Conservation (phyloP, 1,140 invertebrate genomes). For the Bombus confusus region DNA sequence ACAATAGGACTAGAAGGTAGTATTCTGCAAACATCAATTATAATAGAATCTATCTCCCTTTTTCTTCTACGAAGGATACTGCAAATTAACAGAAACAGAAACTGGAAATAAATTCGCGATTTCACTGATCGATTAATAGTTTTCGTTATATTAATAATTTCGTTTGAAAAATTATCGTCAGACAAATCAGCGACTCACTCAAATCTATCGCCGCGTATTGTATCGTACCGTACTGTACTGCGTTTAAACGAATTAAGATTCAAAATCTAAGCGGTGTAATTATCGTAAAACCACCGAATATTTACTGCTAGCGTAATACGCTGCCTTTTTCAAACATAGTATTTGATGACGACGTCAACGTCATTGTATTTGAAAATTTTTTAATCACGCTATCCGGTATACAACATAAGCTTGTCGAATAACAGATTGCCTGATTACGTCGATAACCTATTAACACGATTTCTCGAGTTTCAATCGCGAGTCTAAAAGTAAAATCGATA, state of each 20-base stretch:
- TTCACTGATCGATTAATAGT: background rate
- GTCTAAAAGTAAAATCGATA: constrained; percentile 10
- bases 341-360: background rate
- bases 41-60: background rate
- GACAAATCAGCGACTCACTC: background rate
- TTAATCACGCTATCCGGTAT: background rate
- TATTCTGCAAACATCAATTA: no score
- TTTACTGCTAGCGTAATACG: background rate
- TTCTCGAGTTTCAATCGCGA: background rate
- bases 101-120: background rate
- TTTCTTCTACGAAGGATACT: background rate
- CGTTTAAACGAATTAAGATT: no score
- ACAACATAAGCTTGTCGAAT: background rate
- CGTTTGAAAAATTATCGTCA: background rate
- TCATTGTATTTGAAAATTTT: background rate
- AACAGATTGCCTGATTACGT: background rate
- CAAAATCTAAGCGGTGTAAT: background rate
- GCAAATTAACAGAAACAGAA: background rate
- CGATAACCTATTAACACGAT: constrained; percentile 32
- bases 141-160: no score
- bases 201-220: background rate
- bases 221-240: no score
- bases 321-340: background rate
- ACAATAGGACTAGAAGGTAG: no score
- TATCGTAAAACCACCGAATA: background rate